Evolutionary conservation across 2,888 invertebrate species (phyloP).

Genomic region (Pseudeuparius sepicola): DNA sequence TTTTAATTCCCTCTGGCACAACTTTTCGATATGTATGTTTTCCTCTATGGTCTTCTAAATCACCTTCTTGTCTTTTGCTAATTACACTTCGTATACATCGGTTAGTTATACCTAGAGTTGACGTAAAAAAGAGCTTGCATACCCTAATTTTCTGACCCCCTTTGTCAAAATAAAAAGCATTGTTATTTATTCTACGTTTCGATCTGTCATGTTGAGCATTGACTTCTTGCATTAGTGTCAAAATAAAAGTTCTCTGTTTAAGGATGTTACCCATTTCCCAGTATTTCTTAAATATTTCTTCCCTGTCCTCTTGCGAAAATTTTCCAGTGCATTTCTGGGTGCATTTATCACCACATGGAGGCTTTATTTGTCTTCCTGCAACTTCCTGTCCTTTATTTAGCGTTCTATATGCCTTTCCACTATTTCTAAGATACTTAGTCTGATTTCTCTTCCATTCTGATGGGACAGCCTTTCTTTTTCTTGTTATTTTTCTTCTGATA

Average conservation of each 20-base stretch:
- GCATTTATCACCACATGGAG: conserved; percentile 13
- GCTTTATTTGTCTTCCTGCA: conserved; percentile 9
- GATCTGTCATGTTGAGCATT: neutral
- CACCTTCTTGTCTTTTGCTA: conserved; percentile 12
- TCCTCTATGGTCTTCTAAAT: conserved; percentile 16
- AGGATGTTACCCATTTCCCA: conserved; percentile 13
- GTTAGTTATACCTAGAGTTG: conserved; percentile 13
- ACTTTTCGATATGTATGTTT: conserved; percentile 14
- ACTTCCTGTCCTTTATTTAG: conserved; percentile 6
- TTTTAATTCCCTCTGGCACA: conserved; percentile 14
- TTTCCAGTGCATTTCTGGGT: conserved; percentile 12
- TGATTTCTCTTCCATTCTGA: conserved; percentile 5
- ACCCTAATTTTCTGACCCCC: conserved; percentile 12
- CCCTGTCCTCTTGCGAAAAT: conserved; percentile 16
- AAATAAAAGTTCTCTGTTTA: conserved; percentile 12
- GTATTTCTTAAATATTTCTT: conserved; percentile 11
- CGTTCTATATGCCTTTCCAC: conserved; percentile 12
- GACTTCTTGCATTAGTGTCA: conserved; percentile 12
- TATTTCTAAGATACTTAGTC: conserved; percentile 8
- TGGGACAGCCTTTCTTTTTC: conserved; percentile 11
- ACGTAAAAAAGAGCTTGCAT: conserved; percentile 13
- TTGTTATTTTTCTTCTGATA: too few relatives aligned
- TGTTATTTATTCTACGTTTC: conserved; percentile 13
- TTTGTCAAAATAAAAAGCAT: too few relatives aligned
- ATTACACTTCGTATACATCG: conserved; percentile 15